Conservation (phyloP, 2,888 invertebrate species). For the Deilephila elpenor region DNA sequence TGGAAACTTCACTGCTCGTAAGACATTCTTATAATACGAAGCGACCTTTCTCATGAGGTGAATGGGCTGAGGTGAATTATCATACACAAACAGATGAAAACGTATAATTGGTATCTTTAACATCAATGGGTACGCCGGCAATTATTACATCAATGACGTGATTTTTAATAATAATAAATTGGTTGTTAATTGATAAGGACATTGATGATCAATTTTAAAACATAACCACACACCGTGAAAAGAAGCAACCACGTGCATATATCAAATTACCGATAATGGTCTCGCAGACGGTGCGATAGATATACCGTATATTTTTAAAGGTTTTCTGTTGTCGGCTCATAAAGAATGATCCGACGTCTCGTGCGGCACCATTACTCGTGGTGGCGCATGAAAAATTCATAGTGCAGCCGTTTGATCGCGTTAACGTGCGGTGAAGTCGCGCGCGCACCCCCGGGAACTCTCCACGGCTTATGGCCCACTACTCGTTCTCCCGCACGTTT, state of each 20-base stretch:
- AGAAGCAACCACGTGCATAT: slow-evolving; percentile 10
- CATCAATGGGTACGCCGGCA: too few species aligned
- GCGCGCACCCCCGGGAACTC: slow-evolving; percentile 69
- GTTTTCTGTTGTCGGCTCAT: slow-evolving; percentile 76
- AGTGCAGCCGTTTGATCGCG: slow-evolving; percentile 71
- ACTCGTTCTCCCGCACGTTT: slow-evolving; percentile 46
- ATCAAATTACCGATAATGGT: slow-evolving; percentile 19
- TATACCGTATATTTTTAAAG: slow-evolving; percentile 75
- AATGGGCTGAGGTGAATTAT: too few species aligned
- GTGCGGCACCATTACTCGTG: slow-evolving; percentile 78
- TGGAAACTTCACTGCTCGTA: too few species aligned
- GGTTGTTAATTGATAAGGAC: not conserved
- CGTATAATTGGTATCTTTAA: too few species aligned
- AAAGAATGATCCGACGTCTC: slow-evolving; percentile 82
- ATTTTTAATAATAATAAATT: too few species aligned
- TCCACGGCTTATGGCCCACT: slow-evolving; percentile 59
- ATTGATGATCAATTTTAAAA: not conserved
- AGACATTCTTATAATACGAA: too few species aligned
- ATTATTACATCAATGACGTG: too few species aligned
- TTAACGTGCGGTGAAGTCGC: slow-evolving; percentile 65
- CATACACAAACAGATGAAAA: too few species aligned
- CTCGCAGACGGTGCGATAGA: slow-evolving; percentile 45
- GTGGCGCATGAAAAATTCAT: slow-evolving; percentile 82
- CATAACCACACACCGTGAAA: not conserved
- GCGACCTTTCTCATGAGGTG: too few species aligned